phyloP scores from a whole-genome alignment of 2,113 vertebrate species.

The Python bivittatus region DNA sequence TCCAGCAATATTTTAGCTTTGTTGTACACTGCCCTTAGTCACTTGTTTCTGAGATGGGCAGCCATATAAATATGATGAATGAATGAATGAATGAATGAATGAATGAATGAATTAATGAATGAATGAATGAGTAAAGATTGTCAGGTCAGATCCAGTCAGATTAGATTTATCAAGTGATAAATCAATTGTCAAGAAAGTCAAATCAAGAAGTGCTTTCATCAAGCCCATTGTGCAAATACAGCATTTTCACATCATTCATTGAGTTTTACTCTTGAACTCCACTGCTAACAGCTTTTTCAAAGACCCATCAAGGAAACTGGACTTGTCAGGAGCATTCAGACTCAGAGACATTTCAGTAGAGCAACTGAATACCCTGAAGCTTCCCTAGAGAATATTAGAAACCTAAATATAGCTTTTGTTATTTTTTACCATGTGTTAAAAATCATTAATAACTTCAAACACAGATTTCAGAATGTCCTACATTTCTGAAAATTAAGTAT shows the following conservation, averaged over 20 bases:
- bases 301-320: conserved; percentile 1
- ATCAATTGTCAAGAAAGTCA: conserved; percentile 24
- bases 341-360: background rate
- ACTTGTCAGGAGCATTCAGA: background rate
- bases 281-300: conserved; percentile 17
- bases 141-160: background rate
- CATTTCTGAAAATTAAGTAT: background rate
- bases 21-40: too few species aligned
- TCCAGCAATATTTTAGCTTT: too few species aligned
- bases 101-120: too few species aligned
- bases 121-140: too few species aligned
- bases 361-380: background rate
- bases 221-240: background rate
- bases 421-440: background rate
- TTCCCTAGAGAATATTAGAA: conserved; percentile 28
- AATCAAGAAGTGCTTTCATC: conserved; percentile 33
- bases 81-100: too few species aligned
- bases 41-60: too few species aligned
- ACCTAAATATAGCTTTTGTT: background rate
- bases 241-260: background rate
- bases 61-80: too few species aligned
- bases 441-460: background rate
- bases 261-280: background rate
- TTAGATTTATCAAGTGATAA: background rate
- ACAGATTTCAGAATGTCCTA: background rate